Base-by-base conservation (phyloP, 2,888 invertebrate genomes). In the Leucophenga montana region DNA sequence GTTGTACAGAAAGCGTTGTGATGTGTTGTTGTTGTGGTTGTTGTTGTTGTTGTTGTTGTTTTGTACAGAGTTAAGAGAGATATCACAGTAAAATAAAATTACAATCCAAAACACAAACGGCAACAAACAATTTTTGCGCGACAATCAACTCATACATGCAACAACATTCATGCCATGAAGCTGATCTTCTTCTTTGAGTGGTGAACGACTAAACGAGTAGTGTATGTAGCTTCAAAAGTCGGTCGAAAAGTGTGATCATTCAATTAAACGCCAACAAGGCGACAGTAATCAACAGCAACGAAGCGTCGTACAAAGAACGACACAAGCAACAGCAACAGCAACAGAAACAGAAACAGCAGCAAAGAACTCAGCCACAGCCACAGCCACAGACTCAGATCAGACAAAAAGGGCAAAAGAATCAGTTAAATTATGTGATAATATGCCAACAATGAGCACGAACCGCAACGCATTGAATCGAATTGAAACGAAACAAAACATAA, bases 401-500 rank as follows among this genome's bases (percentile, higher is more conserved):
- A 39, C 14, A 22, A 48, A 46, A 46, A 64, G 62, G 16, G 22
- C 22, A 64, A 64, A 64, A 48, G 62, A 46, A 85, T 85, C 81
- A 84, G 85, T 84, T 84, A 81, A 81, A 81, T 81, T 85, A 81
- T 81, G 81, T 81, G 81, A 81, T 81, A 81, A 81, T 81, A 81
- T 82, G 81, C 85, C 85, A 85, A 84, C 84, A 85, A 85, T 85
- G 83, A 82, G 81, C 83, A 79, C 85, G 79, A 75, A 31, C 72
- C 66, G 48, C 77, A 69, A 18, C n/a, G 50, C 46, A 27, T 48
- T 11, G 64, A 27, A 44, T 48, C 48, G 46, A 20, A 46, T 48
- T 13, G 14, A 22, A 39, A 18, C 22, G 22, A n/a, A 64, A 44
- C 44, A 20, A 64, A 62, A 31, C 62, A 33, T 16, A 62, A 16